Percentiles rank a stretch among this genome's conserved stretches.
These are phyloP conservation scores for Cephus runcator DNA, from an alignment of 2,888 invertebrate genomes.

Conservation along the genomic window DNA sequence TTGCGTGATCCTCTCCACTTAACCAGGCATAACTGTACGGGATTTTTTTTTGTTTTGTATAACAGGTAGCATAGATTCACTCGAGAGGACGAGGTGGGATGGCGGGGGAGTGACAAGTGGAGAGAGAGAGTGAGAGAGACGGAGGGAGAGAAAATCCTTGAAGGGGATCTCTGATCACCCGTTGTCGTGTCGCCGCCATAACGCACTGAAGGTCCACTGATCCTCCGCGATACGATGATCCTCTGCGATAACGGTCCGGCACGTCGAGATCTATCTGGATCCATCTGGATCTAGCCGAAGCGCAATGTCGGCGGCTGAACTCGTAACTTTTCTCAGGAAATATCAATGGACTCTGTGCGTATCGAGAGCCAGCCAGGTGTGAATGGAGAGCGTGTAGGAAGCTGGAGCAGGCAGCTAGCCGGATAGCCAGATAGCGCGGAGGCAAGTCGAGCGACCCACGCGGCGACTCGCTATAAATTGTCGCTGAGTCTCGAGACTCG, in stretches of 20 bases:
- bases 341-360: slow-evolving; percentile 18
- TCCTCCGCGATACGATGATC: not conserved
- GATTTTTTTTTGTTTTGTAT: not conserved
- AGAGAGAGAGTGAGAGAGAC: too few relatives aligned
- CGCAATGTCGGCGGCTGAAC: not conserved
- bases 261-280: not conserved
- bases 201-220: not conserved
- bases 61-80: not conserved
- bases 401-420: not conserved
- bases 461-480: slow-evolving; percentile 48
- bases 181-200: not conserved
- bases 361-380: slow-evolving; percentile 5
- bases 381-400: slow-evolving; percentile 11
- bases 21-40: not conserved
- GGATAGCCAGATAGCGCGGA: slow-evolving; percentile 3
- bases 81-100: not conserved
- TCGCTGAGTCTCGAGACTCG: slow-evolving; percentile 24
- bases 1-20: slow-evolving; percentile 3
- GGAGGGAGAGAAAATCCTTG: not conserved
- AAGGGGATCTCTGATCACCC: not conserved
- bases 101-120: not conserved
- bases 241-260: not conserved
- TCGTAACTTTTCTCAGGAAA: slow-evolving; percentile 9
- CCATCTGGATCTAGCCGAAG: not conserved
- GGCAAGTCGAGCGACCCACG: slow-evolving; percentile 40